phyloP scores from a whole-genome alignment of 2,888 invertebrate genomes.

The Cosmopolites sordidus region DNA sequence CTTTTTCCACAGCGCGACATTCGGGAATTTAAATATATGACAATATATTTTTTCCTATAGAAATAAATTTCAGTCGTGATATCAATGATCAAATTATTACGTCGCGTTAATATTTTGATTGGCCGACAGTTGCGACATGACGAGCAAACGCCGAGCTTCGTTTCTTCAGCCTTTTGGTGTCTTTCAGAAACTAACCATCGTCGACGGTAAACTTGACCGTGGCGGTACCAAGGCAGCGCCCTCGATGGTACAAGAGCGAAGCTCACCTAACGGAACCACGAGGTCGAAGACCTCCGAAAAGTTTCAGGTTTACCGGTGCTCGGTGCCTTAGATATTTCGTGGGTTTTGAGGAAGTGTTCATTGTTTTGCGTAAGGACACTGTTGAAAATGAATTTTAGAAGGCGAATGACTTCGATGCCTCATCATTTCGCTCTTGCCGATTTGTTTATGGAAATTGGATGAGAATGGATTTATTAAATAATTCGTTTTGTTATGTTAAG shows the following conservation, averaged over 20 bases:
- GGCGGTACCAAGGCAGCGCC: slow-evolving; percentile 44
- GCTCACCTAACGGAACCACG: slow-evolving; percentile 40
- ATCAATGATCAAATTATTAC: background rate
- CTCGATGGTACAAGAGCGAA: slow-evolving; percentile 43
- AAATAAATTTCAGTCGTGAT: background rate
- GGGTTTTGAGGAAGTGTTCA: slow-evolving; percentile 12
- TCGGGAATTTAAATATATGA: background rate
- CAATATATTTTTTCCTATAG: too few species aligned
- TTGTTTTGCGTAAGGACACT: slow-evolving; percentile 1
- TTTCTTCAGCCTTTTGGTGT: slow-evolving; percentile 33
- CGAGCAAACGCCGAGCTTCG: slow-evolving; percentile 10
- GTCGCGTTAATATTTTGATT: slow-evolving; percentile 10
- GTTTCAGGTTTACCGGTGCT: slow-evolving; percentile 17
- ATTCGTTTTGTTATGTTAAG: background rate
- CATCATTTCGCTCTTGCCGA: slow-evolving; percentile 9
- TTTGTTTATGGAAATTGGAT: background rate
- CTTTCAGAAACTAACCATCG: slow-evolving; percentile 46
- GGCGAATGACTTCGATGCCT: slow-evolving; percentile 13
- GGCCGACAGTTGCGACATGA: slow-evolving; percentile 12
- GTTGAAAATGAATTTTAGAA: slow-evolving; percentile 8
- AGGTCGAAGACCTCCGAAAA: slow-evolving; percentile 49
- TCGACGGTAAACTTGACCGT: slow-evolving; percentile 49
- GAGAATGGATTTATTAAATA: background rate
- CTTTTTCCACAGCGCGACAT: slow-evolving; percentile 1
- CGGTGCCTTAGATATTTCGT: slow-evolving; percentile 12